Base-by-base conservation (phyloP, 2,113 vertebrate genomes). In the Mesoclemmys tuberculata region DNA sequence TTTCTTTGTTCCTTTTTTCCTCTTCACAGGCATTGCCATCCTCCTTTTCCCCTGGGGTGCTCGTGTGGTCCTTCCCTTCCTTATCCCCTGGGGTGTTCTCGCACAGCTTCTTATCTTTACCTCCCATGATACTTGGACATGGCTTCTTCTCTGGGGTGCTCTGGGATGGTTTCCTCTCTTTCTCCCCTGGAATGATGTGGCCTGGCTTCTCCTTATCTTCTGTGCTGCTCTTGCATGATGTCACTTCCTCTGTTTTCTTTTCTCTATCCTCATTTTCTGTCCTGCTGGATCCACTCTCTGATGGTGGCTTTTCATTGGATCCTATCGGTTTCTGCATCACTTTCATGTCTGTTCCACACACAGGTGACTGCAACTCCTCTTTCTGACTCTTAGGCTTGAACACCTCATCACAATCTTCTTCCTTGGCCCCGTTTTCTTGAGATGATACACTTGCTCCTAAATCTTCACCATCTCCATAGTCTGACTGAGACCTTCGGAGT, bases 401-500 rank as follows among this genome's bases (percentile, higher is more conserved):
- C 35, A 97, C 95, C 16, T 98, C 97, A 18, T 97, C 96, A 24
- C 88, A 95, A 0, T 97, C 86, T 21, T 97, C 97, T 82, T 98
- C 98, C 82, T 95, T 96, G 84, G 98, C 89, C 46, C 98, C 98
- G 8, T 98, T 98, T 95, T 98, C 98, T 93, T 98, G 97, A 89
- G 98, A 94, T 4, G 90, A 80, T 58, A 93, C 86, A 2, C 3
- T 82, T 12, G 84, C 41, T 26, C 88, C 86, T 64, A 94, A 71
- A 21, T 98, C 97, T 11, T 97, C 93, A 31, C 97, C 95, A 0
- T 97, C 97, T 78, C 97, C 98, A 0, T 80, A 98, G 41, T 99
- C 98, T 0, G 98, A 97, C 44, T 98, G 97, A 8, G 98, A 98
- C 82, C 97, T 98, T 54, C 98, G 97, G 97, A 99, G 98, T 51